These are phyloP conservation scores for Tribolium castaneum DNA, from an alignment of 1,140 invertebrate species.

Conservation along the genomic window DNA sequence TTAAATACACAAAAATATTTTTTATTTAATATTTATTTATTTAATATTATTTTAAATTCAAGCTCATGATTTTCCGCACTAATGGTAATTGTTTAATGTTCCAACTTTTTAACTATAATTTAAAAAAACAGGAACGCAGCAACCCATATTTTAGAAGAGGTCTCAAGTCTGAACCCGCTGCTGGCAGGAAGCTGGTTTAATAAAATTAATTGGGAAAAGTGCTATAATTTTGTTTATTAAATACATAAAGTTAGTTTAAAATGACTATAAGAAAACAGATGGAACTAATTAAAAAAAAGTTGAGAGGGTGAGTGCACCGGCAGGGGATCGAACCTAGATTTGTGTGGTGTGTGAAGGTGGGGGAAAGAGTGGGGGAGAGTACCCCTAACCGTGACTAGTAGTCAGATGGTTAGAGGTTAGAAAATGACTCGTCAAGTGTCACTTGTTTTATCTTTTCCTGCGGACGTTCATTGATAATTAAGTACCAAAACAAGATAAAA, in stretches of 20 bases:
- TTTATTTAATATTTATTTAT: too few relatives aligned
- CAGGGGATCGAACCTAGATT: not conserved
- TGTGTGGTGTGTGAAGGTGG: not conserved
- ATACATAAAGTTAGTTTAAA: not conserved
- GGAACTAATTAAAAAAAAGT: not conserved
- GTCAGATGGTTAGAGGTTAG: not conserved
- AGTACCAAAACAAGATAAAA: slow-evolving; percentile 1
- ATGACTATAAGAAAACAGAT: not conserved
- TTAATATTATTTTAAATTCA: too few relatives aligned
- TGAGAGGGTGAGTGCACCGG: not conserved
- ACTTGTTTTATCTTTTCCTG: not conserved
- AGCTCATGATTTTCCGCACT: too few relatives aligned
- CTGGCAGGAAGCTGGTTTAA: too few relatives aligned
- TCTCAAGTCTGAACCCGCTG: too few relatives aligned
- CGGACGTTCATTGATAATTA: not conserved
- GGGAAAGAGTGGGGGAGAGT: not conserved
- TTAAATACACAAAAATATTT: too few relatives aligned
- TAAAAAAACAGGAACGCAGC: too few relatives aligned
- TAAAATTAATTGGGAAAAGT: too few relatives aligned
- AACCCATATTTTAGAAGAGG: too few relatives aligned
- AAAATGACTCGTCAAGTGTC: not conserved
- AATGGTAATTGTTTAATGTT: too few relatives aligned
- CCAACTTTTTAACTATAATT: too few relatives aligned
- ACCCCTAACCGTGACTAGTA: not conserved
- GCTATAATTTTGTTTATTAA: too few relatives aligned